Conservation (phyloP, 2,113 vertebrate genomes). For the Chaetodon auriga region DNA sequence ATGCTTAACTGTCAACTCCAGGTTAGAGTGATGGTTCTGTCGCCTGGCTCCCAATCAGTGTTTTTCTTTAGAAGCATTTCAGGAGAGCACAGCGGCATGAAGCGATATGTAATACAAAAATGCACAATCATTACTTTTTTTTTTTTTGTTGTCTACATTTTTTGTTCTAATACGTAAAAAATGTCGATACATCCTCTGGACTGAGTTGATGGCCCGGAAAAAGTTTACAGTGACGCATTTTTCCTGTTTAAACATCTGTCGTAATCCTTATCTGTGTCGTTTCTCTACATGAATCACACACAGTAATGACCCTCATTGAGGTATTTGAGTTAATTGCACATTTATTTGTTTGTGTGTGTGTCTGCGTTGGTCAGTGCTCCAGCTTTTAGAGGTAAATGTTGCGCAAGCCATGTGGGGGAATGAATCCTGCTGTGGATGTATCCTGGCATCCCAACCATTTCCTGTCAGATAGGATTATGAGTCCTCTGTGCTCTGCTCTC, state of each 20-base stretch:
- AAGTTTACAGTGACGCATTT: conserved; percentile 42
- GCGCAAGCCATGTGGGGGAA: conserved; percentile 82
- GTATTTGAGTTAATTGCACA: conserved; percentile 75
- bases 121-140: conserved; percentile 53
- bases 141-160: no score
- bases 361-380: conserved; percentile 34
- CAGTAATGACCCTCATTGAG: conserved; percentile 74
- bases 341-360: conserved; percentile 43
- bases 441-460: conserved; percentile 98
- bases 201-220: conserved; percentile 1
- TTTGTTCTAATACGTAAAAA: conserved; percentile 8
- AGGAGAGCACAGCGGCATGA: conserved; percentile 12
- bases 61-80: conserved; percentile 25
- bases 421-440: conserved; percentile 92
- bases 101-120: conserved; percentile 9
- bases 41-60: conserved; percentile 55
- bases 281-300: conserved; percentile 65
- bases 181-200: conserved; percentile 28
- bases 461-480: conserved; percentile 94
- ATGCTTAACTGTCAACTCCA: conserved; percentile 39
- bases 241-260: conserved; percentile 63
- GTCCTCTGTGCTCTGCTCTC: conserved; percentile 89
- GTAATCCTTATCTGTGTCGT: conserved; percentile 52
- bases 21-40: conserved; percentile 37
- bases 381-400: conserved; percentile 69